Evolutionary conservation across 2,797 vertebrate genomes (phyloP).

Genomic region (Mycteria americana): DNA sequence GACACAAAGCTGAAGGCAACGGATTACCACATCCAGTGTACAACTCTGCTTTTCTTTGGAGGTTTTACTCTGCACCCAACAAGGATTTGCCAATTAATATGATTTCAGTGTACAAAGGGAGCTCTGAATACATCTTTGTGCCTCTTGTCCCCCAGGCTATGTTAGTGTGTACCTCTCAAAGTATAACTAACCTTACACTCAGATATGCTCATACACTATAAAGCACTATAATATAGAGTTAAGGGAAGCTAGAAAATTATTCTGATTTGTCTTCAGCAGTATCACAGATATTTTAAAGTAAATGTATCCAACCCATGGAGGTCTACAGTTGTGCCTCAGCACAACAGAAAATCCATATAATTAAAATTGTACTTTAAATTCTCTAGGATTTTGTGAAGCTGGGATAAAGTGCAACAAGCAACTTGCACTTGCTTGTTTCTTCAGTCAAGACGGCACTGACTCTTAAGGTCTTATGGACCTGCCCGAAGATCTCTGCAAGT

Average conservation of each 20-base stretch:
- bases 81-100: slow-evolving; percentile 13
- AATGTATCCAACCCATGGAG: background rate
- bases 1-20: background rate
- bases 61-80: background rate
- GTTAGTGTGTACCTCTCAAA: background rate
- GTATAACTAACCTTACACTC: background rate
- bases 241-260: background rate
- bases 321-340: background rate
- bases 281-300: background rate
- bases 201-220: background rate
- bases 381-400: background rate
- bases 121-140: background rate
- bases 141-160: background rate
- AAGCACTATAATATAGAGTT: background rate
- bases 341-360: background rate
- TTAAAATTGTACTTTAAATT: background rate
- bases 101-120: background rate
- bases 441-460: background rate
- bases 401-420: background rate
- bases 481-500: background rate
- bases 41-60: background rate
- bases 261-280: background rate
- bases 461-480: background rate
- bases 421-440: background rate
- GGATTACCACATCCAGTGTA: background rate